phyloP scores from a whole-genome alignment of 2,888 invertebrate genomes.

The Cyclophora albipunctata region DNA sequence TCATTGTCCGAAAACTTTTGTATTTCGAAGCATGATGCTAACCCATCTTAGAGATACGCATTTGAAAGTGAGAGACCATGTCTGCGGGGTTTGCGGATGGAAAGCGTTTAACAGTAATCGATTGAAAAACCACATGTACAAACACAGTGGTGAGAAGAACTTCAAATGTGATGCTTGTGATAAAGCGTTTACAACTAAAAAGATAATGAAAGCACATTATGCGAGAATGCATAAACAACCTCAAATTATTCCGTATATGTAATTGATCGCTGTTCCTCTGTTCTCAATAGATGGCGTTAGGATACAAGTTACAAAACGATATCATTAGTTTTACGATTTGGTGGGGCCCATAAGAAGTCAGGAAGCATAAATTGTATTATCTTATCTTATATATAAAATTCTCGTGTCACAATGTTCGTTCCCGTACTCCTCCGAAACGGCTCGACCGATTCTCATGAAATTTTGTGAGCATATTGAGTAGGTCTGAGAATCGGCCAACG shows the following conservation, averaged over 20 bases:
- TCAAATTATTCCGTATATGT: slow-evolving; percentile 16
- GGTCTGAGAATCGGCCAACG: too few relatives aligned
- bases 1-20: slow-evolving; percentile 62
- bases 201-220: slow-evolving; percentile 62
- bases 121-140: slow-evolving; percentile 68
- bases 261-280: slow-evolving; percentile 6
- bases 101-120: slow-evolving; percentile 64
- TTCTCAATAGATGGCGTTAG: too few relatives aligned
- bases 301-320: too few relatives aligned
- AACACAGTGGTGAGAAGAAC: slow-evolving; percentile 66
- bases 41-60: slow-evolving; percentile 58
- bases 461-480: too few relatives aligned
- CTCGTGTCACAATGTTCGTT: too few relatives aligned
- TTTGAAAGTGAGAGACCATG: slow-evolving; percentile 54
- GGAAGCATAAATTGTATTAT: too few relatives aligned
- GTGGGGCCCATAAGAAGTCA: too few relatives aligned
- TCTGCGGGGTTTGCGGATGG: slow-evolving; percentile 60
- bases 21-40: slow-evolving; percentile 67
- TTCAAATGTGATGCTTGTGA: slow-evolving; percentile 61
- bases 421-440: too few relatives aligned
- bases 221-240: slow-evolving; percentile 52
- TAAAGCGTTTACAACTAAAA: slow-evolving; percentile 61
- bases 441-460: too few relatives aligned
- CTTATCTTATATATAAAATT: too few relatives aligned
- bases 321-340: too few relatives aligned